Base-by-base conservation (phyloP, 2,797 vertebrate species). In the Halcyon leucocephala region DNA sequence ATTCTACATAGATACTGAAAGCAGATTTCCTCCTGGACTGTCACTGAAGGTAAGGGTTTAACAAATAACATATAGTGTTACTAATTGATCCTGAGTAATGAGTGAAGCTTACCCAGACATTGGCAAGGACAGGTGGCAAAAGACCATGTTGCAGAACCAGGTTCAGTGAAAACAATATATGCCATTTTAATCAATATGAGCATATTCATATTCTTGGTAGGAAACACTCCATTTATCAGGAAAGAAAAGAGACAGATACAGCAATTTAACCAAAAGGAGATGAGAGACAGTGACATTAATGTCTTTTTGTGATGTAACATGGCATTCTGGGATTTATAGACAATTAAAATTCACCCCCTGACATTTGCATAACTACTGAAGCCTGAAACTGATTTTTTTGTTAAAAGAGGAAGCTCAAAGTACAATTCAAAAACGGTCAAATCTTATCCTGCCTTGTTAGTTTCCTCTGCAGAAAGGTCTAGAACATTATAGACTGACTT, bases 41-140 rank as follows among this genome's bases (percentile, higher is more conserved):
- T 86, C 65, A 41, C 52, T 94, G 54, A 96, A 97, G 96, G 97
- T 96, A 97, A 95, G 95, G 22, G 13, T 72, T 82, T 69, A 60
- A 60, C 12, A 67, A 83, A 54, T 22, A 70, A 54, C 14, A n/a
- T 17, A 2, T 29, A 12, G 3, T 25, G 86, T 62, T 83, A 13
- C 24, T 90, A 54, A 51, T 4, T 46, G 49, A 76, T 72, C 19
- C 55, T 70, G 29, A 70, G 28, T 26, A 48, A 17, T 19, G 21
- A 22, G 28, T 16, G 64, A 78, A 83, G 18, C 24, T 83, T 58
- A 82, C 3, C 2, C 26, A 84, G 44, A 29, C 20, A 77, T 37
- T 16, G 20, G 44, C 26, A 55, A 83, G 12, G 29, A 18, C 25
- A 74, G 12, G 15, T 67, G 33, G 15, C 33, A 64, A 81, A 82